A percentile compares a stretch with the other conserved stretches of the same genome.
These are phyloP conservation scores for Congeria kusceri DNA, from an alignment of 2,888 invertebrate species.

Conservation along the genomic window DNA sequence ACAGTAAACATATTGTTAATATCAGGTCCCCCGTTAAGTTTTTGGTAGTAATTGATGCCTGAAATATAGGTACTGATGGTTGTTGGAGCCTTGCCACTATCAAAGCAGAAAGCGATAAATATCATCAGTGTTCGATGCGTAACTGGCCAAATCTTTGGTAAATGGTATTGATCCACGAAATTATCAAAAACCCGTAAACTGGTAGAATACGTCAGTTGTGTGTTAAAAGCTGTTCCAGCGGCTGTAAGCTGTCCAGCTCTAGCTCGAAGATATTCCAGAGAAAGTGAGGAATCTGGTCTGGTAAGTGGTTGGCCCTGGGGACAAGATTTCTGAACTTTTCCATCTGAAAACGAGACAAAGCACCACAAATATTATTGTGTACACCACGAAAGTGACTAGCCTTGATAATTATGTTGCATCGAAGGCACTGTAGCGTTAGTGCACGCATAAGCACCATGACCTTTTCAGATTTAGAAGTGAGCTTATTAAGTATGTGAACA, in stretches of 20 bases:
- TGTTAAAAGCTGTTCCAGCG: background rate
- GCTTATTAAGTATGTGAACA: background rate
- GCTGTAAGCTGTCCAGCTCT: background rate
- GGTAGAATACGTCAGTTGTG: background rate
- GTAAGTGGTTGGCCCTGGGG: constrained; percentile 10
- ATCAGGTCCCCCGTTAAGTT: background rate
- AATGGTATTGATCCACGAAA: background rate
- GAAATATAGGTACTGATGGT: background rate
- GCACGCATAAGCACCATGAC: constrained; percentile 13
- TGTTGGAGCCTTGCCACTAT: background rate
- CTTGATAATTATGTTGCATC: constrained; percentile 13
- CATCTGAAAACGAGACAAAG: constrained; percentile 20
- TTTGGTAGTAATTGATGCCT: constrained; percentile 5
- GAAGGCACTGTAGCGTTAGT: constrained; percentile 9
- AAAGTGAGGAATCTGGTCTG: constrained; percentile 1
- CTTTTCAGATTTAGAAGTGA: background rate
- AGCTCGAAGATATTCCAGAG: background rate
- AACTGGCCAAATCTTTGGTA: constrained; percentile 8
- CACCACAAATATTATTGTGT: constrained; percentile 18
- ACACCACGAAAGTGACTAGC: constrained; percentile 17
- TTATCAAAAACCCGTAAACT: background rate
- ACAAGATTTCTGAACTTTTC: constrained; percentile 15
- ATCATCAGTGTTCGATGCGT: background rate
- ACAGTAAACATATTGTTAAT: background rate
- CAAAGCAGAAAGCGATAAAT: constrained; percentile 30